Evolutionary conservation across 2,113 vertebrate genomes (phyloP).

Genomic region (Gila orcuttii): DNA sequence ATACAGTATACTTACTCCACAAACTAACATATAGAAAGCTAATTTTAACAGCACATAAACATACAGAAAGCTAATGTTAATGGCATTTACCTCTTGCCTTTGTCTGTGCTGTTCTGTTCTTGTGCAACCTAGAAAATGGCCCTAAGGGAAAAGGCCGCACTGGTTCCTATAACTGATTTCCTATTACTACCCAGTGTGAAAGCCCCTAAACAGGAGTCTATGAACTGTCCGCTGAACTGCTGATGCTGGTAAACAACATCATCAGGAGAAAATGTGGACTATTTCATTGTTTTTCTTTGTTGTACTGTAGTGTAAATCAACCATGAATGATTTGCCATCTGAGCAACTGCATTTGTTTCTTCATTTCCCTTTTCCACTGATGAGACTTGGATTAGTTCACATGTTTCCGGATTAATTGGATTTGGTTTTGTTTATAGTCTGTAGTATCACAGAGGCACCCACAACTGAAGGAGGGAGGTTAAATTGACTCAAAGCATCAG

Average conservation of each 20-base stretch:
- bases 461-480: conserved; percentile 12
- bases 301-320: neutral
- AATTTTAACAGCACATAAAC: too few relatives aligned
- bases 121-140: too few relatives aligned
- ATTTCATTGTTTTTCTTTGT: neutral
- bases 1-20: too few relatives aligned
- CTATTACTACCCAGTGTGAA: too few relatives aligned
- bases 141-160: too few relatives aligned
- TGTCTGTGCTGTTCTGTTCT: too few relatives aligned
- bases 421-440: conserved; percentile 36
- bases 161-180: too few relatives aligned
- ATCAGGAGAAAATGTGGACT: neutral
- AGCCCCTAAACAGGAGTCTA: too few relatives aligned
- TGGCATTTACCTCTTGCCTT: too few relatives aligned
- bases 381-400: conserved; percentile 31
- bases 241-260: neutral
- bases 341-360: conserved; percentile 18
- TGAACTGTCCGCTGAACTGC: neutral
- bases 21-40: too few relatives aligned
- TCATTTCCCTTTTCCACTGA: conserved; percentile 27
- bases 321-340: neutral
- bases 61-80: too few relatives aligned
- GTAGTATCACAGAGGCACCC: conserved; percentile 14
- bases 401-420: conserved; percentile 40
- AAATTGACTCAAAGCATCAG: conserved; percentile 27